Evolutionary conservation across 2,888 invertebrate genomes (phyloP).

Genomic region (Monopis laevigella): DNA sequence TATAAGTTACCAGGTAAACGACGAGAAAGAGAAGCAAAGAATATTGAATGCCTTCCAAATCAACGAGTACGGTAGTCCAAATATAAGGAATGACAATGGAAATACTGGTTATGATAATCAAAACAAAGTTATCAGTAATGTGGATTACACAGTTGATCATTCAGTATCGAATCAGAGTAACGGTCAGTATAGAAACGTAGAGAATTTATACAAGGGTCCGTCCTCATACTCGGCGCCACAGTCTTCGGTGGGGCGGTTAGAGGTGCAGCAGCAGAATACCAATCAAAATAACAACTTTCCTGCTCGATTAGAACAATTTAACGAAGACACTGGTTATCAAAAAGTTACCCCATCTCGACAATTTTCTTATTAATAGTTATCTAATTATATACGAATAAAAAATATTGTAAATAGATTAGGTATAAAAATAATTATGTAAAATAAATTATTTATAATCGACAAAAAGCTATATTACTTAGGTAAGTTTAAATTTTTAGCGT

Average conservation of each 20-base stretch:
- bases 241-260: conserved; percentile 43
- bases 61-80: conserved; percentile 39
- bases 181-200: conserved; percentile 19
- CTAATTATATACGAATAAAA: neutral
- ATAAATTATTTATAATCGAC: too few species aligned
- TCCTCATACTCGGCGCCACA: conserved; percentile 57
- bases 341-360: conserved; percentile 19
- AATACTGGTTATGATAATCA: conserved; percentile 20
- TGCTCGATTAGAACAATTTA: conserved; percentile 40
- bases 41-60: conserved; percentile 40
- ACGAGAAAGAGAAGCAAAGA: conserved; percentile 43
- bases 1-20: conserved; percentile 42
- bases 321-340: conserved; percentile 26
- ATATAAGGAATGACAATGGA: conserved; percentile 22
- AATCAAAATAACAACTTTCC: conserved; percentile 30
- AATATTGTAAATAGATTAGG: conserved; percentile 7
- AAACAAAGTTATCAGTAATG: conserved; percentile 28
- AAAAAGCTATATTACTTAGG: too few species aligned
- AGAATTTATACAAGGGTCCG: conserved; percentile 42
- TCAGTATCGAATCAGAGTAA: conserved; percentile 24
- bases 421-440: neutral
- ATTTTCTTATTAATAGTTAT: conserved; percentile 20
- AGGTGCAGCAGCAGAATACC: conserved; percentile 23
- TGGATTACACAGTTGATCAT: conserved; percentile 38
- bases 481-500: too few species aligned